phyloP scores from a whole-genome alignment of 2,888 invertebrate species.

The Nymphalis c-album region DNA sequence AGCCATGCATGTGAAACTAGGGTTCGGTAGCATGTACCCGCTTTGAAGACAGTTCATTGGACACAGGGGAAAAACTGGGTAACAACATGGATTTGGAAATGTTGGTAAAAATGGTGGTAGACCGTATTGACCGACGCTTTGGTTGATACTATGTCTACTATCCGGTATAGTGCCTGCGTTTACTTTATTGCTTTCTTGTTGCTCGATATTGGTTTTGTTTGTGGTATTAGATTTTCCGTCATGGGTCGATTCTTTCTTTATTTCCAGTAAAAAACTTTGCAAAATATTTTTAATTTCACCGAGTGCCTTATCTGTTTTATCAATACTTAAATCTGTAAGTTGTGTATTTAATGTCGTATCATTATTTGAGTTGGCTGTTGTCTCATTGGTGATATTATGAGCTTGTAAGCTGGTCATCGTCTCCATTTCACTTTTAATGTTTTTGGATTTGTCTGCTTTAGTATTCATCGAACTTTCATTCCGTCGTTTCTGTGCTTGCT shows the following conservation, averaged over 20 bases:
- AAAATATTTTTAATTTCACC: conserved; percentile 72
- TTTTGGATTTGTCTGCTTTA: conserved; percentile 37
- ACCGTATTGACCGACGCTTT: conserved; percentile 43
- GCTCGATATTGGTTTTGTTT: conserved; percentile 21
- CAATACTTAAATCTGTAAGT: conserved; percentile 49
- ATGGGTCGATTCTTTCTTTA: conserved; percentile 63
- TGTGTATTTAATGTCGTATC: conserved; percentile 55
- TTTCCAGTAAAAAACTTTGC: conserved; percentile 67
- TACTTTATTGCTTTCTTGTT: conserved; percentile 39
- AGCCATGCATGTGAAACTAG: conserved; percentile 59
- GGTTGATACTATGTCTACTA: conserved; percentile 49
- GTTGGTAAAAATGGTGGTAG: conserved; percentile 49
- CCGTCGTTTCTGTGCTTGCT: conserved; percentile 19
- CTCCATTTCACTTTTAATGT: conserved; percentile 42
- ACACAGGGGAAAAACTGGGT: conserved; percentile 65
- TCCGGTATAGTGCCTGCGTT: conserved; percentile 43
- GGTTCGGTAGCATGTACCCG: conserved; percentile 55
- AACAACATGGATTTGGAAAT: conserved; percentile 63
- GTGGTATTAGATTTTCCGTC: conserved; percentile 51
- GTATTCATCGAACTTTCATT: conserved; percentile 8
- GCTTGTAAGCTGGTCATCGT: conserved; percentile 49
- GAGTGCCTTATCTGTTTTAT: conserved; percentile 69
- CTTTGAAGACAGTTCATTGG: conserved; percentile 64
- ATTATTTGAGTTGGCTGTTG: conserved; percentile 40
- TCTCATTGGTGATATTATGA: conserved; percentile 45